Percentiles rank a stretch among this genome's conserved stretches.
These are phyloP conservation scores for Drosophila leontia DNA, from an alignment of 1,140 invertebrate species.

Conservation along the genomic window DNA sequence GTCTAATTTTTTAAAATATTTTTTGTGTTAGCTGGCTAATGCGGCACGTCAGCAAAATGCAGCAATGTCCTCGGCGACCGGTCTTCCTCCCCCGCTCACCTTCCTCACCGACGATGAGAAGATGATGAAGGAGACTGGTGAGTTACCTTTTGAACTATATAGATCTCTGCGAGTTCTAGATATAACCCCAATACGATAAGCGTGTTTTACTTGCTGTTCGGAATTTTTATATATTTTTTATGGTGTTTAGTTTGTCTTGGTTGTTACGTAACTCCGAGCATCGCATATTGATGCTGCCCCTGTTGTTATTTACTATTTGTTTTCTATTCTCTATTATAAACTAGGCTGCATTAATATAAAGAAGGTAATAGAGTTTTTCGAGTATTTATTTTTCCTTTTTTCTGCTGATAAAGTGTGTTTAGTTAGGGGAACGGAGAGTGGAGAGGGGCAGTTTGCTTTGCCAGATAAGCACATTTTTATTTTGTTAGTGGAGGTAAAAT, in stretches of 20 bases:
- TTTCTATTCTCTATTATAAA: neutral
- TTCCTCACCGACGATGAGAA: slow-evolving; percentile 91
- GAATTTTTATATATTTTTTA: slow-evolving; percentile 21
- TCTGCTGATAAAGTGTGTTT: slow-evolving; percentile 40
- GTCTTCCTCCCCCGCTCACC: slow-evolving; percentile 87
- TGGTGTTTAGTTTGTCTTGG: slow-evolving; percentile 18
- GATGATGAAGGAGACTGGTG: slow-evolving; percentile 92
- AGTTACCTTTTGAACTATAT: slow-evolving; percentile 46
- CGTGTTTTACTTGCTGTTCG: slow-evolving; percentile 23
- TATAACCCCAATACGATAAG: slow-evolving; percentile 35
- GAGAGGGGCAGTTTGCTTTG: slow-evolving; percentile 1
- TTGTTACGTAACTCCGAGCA: slow-evolving; percentile 39
- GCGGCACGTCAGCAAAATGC: slow-evolving; percentile 79
- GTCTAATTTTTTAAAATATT: neutral
- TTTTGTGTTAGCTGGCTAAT: slow-evolving; percentile 67
- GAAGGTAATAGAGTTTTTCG: slow-evolving; percentile 5
- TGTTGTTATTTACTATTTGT: slow-evolving; percentile 26
- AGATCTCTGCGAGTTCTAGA: neutral
- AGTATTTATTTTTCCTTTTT: slow-evolving; percentile 28
- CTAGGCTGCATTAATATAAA: neutral
- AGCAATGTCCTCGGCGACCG: slow-evolving; percentile 66
- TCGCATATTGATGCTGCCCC: slow-evolving; percentile 15
- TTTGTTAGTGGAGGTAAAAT: slow-evolving; percentile 38
- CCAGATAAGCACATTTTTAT: slow-evolving; percentile 57
- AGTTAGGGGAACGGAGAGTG: slow-evolving; percentile 1